phyloP scores from a whole-genome alignment of 2,113 vertebrate species.

The Myodes glareolus region DNA sequence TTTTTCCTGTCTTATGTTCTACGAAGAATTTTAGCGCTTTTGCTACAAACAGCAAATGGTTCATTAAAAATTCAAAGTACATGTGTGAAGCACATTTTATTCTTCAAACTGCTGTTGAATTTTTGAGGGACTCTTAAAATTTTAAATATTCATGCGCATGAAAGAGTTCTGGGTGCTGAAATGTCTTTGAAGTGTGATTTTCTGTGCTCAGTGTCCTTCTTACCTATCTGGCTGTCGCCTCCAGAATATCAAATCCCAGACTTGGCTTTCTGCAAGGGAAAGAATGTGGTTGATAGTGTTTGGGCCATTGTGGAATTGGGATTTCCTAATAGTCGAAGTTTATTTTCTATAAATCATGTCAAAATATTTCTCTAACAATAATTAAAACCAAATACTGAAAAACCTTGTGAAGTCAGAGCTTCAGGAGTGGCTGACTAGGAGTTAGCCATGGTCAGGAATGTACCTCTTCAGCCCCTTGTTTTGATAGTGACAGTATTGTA shows the following conservation, averaged over 20 bases:
- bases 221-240: neutral
- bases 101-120: conserved; percentile 32
- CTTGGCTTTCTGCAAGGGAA: neutral
- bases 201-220: conserved; percentile 14
- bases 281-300: conserved; percentile 19
- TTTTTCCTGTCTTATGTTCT: conserved; percentile 17
- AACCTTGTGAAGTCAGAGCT: neutral
- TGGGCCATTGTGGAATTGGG: neutral
- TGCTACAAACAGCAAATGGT: conserved; percentile 46
- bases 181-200: conserved; percentile 43
- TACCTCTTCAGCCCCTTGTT: neutral
- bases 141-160: conserved; percentile 44
- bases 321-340: conserved; percentile 31
- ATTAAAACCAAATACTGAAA: conserved; percentile 15
- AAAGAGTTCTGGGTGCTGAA: conserved; percentile 28
- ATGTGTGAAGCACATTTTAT: conserved; percentile 59
- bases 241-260: neutral
- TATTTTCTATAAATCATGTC: neutral
- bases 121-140: conserved; percentile 44
- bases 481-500: neutral
- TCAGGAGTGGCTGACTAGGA: neutral
- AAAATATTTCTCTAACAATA: conserved; percentile 28
- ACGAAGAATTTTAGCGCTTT: conserved; percentile 35
- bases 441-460: neutral
- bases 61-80: conserved; percentile 64